Evolutionary conservation across 1,140 invertebrate genomes (phyloP), one percentile per base, ranked within the genome.

Genomic region (Acyrthosiphon pisum): DNA sequence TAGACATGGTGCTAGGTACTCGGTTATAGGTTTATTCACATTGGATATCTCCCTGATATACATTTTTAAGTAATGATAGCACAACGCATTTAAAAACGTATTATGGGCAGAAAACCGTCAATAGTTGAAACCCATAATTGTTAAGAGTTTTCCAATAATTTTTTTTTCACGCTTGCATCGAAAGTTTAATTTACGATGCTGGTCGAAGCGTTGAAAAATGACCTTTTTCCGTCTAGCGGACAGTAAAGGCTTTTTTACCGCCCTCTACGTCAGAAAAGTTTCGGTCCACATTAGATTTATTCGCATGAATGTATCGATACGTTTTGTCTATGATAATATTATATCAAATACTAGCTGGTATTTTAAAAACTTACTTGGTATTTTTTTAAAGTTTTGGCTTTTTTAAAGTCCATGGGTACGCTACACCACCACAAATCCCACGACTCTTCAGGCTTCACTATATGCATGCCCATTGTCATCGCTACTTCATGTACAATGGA

Each of bases 401-500:
- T 95, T 94, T 98, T 98, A 1, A 98, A 96, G 35, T 97, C 97
- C 20, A 98, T 96, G 93, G 97, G 97, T 93, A 97, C 96, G 95
- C 99, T 98, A 0, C 97, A 98, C 98, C 98, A 99, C 94, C 97
- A 98, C 41, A 99, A 96, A 95, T 98, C 98, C 98, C 98, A 99
- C 92, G 97, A 96, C 48, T 98, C 97, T 60, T 97, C 96, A 94
- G 98, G 97, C 9, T 96, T 96, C 0, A 98, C 97, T 95, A 98
- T 97, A 93, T 96, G 97, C 96, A 98, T 98, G 6, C 97, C 97
- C 94, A 97, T 97, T 93, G 96, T 96, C 90, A 96, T 96, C 0
- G 98, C 97, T 7, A 93, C 88, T 14, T n/a, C 30, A 4, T 11
- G 37, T n/a, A 94, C 89, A n/a, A 93, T 60, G 20, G 48, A 46